Evolutionary conservation across 2,888 invertebrate species (phyloP), one percentile per base, ranked within the genome.

Genomic region (Rugalucina vietnamica): DNA sequence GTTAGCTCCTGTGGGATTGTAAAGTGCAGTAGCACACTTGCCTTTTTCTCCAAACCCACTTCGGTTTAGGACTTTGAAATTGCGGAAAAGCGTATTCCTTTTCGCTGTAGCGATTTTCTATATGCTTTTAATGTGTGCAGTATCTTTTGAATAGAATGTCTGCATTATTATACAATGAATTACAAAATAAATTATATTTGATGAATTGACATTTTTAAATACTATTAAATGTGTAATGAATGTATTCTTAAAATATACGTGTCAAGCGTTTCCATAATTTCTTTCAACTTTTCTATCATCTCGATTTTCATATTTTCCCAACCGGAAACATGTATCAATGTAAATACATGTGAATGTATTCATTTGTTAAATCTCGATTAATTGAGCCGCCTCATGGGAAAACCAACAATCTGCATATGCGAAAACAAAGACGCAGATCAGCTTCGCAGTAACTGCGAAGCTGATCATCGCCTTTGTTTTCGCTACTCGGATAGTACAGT

Each of bases 111-210:
- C 60, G 60, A 60, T 27, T 60, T 60, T 60, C 27, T 27, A 60
- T 60, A 60, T 5, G 60, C 2, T 60, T 24, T 27, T 27, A 29
- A 27, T 27, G 27, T 60, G 60, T 60, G 60, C 60, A 60, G 29
- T 27, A 29, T n/a, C 60, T 27, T 27, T n/a, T 60, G 60, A 60
- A 60, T 60, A 27, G 8, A 29, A 5, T 27, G 60, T 60, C 60
- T 60, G 60, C 60, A 60, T 60, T 60, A 60, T 60, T 60, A 60
- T 60, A 60, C 60, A 60, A 60, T 60, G 60, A 60, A 10, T 60
- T 10, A 60, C 27, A 60, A 54, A 54, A 60, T 60, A 60, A 60
- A 60, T 60, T 60, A 60, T 24, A 8, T 27, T 60, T 60, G 60
- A 60, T 60, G 60, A 60, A 60, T 60, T 1, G 60, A 27, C 60